Evolutionary conservation across 2,888 invertebrate species (phyloP).

Genomic region (Polyploca ridens): DNA sequence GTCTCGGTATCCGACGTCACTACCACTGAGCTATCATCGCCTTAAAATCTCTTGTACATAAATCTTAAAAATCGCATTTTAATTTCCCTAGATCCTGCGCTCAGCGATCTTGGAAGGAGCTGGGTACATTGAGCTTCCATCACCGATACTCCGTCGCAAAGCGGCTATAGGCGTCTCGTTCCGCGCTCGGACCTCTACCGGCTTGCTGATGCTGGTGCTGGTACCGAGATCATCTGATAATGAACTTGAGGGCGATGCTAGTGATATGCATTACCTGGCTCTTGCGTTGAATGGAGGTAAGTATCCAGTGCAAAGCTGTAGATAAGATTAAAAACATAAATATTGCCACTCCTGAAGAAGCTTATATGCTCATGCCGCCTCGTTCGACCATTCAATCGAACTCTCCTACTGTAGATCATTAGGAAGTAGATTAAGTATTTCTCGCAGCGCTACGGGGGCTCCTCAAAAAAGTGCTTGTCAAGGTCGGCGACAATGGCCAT

Average conservation of each 20-base stretch:
- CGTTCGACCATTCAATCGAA: too few species aligned
- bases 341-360: too few species aligned
- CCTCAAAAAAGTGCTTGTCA: too few species aligned
- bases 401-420: too few species aligned
- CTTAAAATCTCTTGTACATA: too few species aligned
- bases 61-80: not conserved
- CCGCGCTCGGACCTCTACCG: conserved; percentile 87
- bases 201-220: conserved; percentile 88
- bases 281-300: conserved; percentile 63
- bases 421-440: too few species aligned
- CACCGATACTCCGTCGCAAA: conserved; percentile 87
- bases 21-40: too few species aligned
- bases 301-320: not conserved
- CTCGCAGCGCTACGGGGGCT: too few species aligned
- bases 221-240: conserved; percentile 35
- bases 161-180: conserved; percentile 91
- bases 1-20: too few species aligned
- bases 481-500: too few species aligned
- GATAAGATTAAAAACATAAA: too few species aligned
- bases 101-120: conserved; percentile 91
- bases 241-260: conserved; percentile 55
- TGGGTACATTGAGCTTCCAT: conserved; percentile 91
- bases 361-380: too few species aligned
- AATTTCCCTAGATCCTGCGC: conserved; percentile 79
- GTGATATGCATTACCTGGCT: conserved; percentile 61